Conservation (phyloP, 2,888 invertebrate species). For the Lasioglossum oenotherae region DNA sequence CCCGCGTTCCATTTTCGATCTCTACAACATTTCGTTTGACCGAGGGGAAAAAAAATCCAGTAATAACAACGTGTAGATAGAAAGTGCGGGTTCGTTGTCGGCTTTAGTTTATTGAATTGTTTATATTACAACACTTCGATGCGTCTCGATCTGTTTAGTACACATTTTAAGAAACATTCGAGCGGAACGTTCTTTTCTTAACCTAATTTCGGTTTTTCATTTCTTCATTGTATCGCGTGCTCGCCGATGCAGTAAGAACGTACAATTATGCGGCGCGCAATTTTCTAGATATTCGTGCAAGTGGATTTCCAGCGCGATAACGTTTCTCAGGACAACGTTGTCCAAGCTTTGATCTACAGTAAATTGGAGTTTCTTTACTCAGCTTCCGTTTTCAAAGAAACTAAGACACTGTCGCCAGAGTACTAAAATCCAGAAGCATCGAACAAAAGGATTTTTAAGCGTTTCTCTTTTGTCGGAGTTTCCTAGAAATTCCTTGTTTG, state of each 20-base stretch:
- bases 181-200: not conserved
- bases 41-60: not conserved
- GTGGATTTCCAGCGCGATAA: not conserved
- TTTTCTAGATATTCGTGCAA: not conserved
- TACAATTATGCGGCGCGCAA: not conserved
- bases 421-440: not conserved
- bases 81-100: not conserved
- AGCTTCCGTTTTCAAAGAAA: slow-evolving; percentile 1
- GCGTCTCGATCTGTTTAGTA: not conserved
- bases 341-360: not conserved
- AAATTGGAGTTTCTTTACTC: not conserved
- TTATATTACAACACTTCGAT: not conserved
- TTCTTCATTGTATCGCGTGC: not conserved
- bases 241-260: not conserved
- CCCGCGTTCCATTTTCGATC: not conserved
- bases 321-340: not conserved
- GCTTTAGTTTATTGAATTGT: not conserved
- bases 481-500: not conserved
- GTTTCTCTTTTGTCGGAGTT: not conserved
- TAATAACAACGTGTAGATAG: not conserved
- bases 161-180: not conserved
- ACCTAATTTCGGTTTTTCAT: not conserved
- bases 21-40: not conserved
- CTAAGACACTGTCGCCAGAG: not conserved
- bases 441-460: not conserved